These are phyloP conservation scores for Leptonema lineaticorne DNA, from an alignment of 1,140 invertebrate species.

Conservation along the genomic window DNA sequence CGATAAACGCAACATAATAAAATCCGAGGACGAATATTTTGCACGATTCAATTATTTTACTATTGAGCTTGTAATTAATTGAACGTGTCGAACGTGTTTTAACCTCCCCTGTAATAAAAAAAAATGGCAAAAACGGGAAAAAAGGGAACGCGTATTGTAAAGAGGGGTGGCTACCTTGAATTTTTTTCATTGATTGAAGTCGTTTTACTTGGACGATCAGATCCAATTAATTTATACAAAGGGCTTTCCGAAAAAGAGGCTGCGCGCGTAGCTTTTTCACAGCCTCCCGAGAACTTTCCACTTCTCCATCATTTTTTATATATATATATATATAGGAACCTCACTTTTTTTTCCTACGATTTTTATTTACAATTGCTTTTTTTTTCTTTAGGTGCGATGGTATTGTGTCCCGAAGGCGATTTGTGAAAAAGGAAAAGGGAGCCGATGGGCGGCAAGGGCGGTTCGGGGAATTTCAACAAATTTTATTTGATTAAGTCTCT, in stretches of 20 bases:
- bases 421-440: too few species aligned
- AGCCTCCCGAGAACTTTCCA: conserved; percentile 1
- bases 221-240: conserved; percentile 17
- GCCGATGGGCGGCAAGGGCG: conserved; percentile 4
- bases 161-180: conserved; percentile 8
- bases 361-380: conserved; percentile 13
- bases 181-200: conserved; percentile 10
- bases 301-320: too few species aligned
- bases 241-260: neutral
- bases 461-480: conserved; percentile 4
- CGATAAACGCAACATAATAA: too few species aligned
- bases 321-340: too few species aligned
- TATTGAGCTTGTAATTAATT: too few species aligned
- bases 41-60: too few species aligned
- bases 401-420: conserved; percentile 1
- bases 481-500: conserved; percentile 23
- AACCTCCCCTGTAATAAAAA: too few species aligned
- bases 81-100: too few species aligned
- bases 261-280: neutral
- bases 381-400: neutral
- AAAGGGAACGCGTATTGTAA: too few species aligned
- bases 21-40: too few species aligned
- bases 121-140: too few species aligned
- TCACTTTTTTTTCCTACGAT: neutral
- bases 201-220: conserved; percentile 18